phyloP scores from a whole-genome alignment of 2,888 invertebrate species.

The Eupithecia subfuscata region DNA sequence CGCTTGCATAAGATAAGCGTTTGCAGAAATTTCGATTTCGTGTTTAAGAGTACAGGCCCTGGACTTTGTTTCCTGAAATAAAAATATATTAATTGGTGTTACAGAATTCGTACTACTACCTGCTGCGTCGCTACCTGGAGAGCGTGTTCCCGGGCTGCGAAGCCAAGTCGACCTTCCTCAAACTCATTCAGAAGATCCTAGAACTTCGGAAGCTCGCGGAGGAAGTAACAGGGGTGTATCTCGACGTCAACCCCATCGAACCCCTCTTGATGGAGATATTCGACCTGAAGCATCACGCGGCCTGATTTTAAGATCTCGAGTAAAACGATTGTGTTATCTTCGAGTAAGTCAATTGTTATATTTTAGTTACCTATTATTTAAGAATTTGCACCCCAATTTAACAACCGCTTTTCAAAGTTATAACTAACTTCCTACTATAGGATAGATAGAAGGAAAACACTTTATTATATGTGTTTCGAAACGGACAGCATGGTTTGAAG shows the following conservation, averaged over 20 bases:
- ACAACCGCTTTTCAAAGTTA: neutral
- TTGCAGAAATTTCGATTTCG: too few relatives aligned
- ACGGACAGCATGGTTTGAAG: too few relatives aligned
- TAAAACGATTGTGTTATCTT: neutral
- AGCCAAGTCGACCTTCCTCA: constrained; percentile 93
- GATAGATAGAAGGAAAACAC: too few relatives aligned
- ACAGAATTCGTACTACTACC: constrained; percentile 95
- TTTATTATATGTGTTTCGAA: too few relatives aligned
- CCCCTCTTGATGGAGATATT: constrained; percentile 97
- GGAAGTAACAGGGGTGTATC: constrained; percentile 95
- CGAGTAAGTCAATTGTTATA: neutral
- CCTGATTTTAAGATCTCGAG: constrained; percentile 29
- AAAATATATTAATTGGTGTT: neutral
- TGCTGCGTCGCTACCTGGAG: constrained; percentile 92
- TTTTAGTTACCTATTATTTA: neutral
- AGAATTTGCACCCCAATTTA: neutral
- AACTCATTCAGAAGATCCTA: constrained; percentile 95
- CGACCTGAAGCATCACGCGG: constrained; percentile 90
- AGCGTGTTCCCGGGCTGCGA: constrained; percentile 93
- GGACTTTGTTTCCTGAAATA: too few relatives aligned
- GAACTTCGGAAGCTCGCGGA: constrained; percentile 95
- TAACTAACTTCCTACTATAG: neutral
- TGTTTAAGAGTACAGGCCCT: too few relatives aligned
- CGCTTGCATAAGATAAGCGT: too few relatives aligned
- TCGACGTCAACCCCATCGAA: constrained; percentile 97